Evolutionary conservation across 2,888 invertebrate genomes (phyloP).

Genomic region (Sesia bembeciformis): DNA sequence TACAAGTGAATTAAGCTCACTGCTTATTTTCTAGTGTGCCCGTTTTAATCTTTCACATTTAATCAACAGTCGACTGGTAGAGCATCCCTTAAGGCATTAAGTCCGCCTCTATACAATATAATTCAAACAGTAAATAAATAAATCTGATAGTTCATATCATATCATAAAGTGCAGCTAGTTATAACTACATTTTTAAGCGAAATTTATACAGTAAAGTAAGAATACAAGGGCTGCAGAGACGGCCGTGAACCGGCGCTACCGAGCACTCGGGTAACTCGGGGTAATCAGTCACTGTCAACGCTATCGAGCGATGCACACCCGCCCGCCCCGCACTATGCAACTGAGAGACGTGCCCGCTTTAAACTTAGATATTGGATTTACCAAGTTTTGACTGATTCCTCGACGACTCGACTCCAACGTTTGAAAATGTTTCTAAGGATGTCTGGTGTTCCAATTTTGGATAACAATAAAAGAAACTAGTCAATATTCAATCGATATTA

Average conservation of each 20-base stretch:
- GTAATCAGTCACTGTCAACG: slow-evolving; percentile 66
- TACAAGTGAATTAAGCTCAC: too few species aligned
- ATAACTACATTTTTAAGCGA: background rate
- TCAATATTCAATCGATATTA: too few species aligned
- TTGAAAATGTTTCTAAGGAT: background rate
- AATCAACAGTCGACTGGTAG: too few species aligned
- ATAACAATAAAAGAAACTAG: too few species aligned
- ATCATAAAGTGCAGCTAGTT: too few species aligned
- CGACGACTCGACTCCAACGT: slow-evolving; percentile 8
- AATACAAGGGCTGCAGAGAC: slow-evolving; percentile 9
- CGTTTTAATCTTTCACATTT: too few species aligned
- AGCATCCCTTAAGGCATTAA: too few species aligned
- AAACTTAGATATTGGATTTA: slow-evolving; percentile 68
- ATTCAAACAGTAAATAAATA: too few species aligned
- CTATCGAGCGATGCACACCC: slow-evolving; percentile 66
- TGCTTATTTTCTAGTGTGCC: too few species aligned
- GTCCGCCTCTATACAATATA: too few species aligned
- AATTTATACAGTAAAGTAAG: background rate
- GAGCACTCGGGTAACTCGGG: slow-evolving; percentile 5
- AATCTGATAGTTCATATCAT: too few species aligned
- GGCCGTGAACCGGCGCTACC: slow-evolving; percentile 37
- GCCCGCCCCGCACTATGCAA: slow-evolving; percentile 17
- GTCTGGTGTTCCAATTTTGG: too few species aligned
- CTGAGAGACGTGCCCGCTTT: slow-evolving; percentile 24
- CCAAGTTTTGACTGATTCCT: slow-evolving; percentile 60